A percentile compares a stretch with the other conserved stretches of the same genome.
phyloP scores from a whole-genome alignment of 2,888 invertebrate species.

The Myathropa florea region DNA sequence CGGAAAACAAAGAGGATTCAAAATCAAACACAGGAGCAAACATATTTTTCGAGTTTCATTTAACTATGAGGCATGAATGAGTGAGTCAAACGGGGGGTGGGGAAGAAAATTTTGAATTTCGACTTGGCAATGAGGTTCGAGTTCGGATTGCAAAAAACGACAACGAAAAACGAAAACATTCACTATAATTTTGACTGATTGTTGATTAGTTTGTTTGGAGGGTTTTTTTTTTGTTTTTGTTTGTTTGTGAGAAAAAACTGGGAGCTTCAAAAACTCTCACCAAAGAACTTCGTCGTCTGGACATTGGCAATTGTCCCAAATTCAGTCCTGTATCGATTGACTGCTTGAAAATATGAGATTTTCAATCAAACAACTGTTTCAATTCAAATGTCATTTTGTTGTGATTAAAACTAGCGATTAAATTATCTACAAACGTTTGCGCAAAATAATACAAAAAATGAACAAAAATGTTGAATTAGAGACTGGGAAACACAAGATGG shows the following conservation, averaged over 20 bases:
- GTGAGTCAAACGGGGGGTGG: background rate
- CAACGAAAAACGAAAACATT: background rate
- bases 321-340: conserved; percentile 78
- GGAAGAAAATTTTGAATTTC: conserved; percentile 42
- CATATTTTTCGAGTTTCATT: conserved; percentile 8
- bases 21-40: conserved; percentile 17
- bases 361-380: conserved; percentile 51
- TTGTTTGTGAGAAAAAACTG: conserved; percentile 18
- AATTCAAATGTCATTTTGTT: conserved; percentile 16
- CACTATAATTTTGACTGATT: background rate
- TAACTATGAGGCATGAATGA: background rate
- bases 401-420: conserved; percentile 8
- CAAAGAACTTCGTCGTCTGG: conserved; percentile 77
- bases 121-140: background rate
- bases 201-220: background rate
- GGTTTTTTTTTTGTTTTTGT: background rate
- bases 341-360: conserved; percentile 73
- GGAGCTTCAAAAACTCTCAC: conserved; percentile 74
- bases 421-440: conserved; percentile 22
- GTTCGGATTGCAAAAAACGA: background rate
- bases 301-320: conserved; percentile 77
- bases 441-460: conserved; percentile 23
- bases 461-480: background rate
- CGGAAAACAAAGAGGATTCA: conserved; percentile 46
- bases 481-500: background rate